Conservation (phyloP, 2,797 vertebrate genomes). For the Cirrhinus mrigala region DNA sequence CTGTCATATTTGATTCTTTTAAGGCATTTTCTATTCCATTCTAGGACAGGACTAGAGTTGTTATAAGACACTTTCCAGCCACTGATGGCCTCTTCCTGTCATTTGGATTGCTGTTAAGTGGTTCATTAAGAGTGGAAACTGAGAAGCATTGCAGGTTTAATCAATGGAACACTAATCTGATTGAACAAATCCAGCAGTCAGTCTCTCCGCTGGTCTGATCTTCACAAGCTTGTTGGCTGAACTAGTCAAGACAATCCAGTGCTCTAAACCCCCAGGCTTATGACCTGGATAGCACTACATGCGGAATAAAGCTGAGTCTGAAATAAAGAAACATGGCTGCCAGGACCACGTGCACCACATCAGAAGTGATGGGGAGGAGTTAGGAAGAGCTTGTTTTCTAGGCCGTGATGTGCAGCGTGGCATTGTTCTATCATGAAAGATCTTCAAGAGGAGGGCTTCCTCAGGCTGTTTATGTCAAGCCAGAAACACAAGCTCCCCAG, state of each 20-base stretch:
- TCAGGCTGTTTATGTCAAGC: background rate
- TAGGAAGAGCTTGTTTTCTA: constrained; percentile 48
- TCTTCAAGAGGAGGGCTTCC: constrained; percentile 6
- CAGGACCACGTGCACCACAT: constrained; percentile 7
- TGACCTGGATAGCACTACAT: constrained; percentile 12
- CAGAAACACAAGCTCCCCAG: constrained; percentile 22
- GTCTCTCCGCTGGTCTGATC: constrained; percentile 40
- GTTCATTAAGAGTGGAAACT: constrained; percentile 10
- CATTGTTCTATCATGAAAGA: constrained; percentile 58
- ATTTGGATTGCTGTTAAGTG: background rate
- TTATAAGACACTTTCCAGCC: background rate
- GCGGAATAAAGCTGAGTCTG: constrained; percentile 20
- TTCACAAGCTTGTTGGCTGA: constrained; percentile 13
- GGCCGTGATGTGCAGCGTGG: constrained; percentile 30
- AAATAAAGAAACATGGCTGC: constrained; percentile 21
- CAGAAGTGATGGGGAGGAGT: constrained; percentile 20
- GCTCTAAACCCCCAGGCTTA: constrained; percentile 18
- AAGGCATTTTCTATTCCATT: background rate
- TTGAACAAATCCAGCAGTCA: constrained; percentile 53
- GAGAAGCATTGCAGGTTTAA: constrained; percentile 48
- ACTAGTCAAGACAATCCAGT: constrained; percentile 6
- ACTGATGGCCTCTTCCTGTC: background rate
- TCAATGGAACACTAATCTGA: constrained; percentile 59
- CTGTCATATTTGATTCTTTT: background rate
- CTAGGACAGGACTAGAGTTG: background rate